phyloP scores from a whole-genome alignment of 2,888 invertebrate genomes.

The Leucozona laternaria region DNA sequence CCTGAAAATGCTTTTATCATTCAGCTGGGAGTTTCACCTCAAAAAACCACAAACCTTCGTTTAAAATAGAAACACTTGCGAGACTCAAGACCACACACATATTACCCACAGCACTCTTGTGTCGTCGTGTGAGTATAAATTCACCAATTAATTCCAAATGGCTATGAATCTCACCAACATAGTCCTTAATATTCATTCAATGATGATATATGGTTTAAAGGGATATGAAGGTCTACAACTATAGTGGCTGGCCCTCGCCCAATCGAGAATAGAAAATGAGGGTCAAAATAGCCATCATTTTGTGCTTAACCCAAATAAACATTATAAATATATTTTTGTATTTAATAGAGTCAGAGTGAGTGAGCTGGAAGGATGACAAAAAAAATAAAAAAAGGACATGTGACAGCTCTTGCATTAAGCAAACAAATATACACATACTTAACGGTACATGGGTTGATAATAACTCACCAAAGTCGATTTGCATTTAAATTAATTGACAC shows the following conservation, averaged over 20 bases:
- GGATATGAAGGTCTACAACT: background rate
- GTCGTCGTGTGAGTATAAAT: background rate
- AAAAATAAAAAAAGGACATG: slow-evolving; percentile 11
- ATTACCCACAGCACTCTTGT: background rate
- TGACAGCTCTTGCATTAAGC: slow-evolving; percentile 31
- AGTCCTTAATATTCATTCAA: slow-evolving; percentile 25
- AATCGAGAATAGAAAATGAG: slow-evolving; percentile 9
- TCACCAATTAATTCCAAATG: slow-evolving; percentile 18
- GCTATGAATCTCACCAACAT: slow-evolving; percentile 7
- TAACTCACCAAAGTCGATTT: slow-evolving; percentile 66
- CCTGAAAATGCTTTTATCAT: slow-evolving; percentile 34
- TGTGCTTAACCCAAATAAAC: slow-evolving; percentile 28
- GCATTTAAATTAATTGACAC: slow-evolving; percentile 71
- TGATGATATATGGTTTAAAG: background rate
- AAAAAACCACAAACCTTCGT: slow-evolving; percentile 11
- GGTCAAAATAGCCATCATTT: slow-evolving; percentile 36
- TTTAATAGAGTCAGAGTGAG: background rate
- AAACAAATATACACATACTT: background rate
- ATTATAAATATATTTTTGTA: slow-evolving; percentile 12
- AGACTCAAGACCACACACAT: slow-evolving; percentile 7
- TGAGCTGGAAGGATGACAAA: background rate
- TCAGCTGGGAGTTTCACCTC: slow-evolving; percentile 26
- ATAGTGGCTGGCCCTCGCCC: background rate
- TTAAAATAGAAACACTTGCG: slow-evolving; percentile 20
- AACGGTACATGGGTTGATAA: slow-evolving; percentile 47